Evolutionary conservation across 2,888 invertebrate genomes (phyloP).

Genomic region (Eupsilia transversa): DNA sequence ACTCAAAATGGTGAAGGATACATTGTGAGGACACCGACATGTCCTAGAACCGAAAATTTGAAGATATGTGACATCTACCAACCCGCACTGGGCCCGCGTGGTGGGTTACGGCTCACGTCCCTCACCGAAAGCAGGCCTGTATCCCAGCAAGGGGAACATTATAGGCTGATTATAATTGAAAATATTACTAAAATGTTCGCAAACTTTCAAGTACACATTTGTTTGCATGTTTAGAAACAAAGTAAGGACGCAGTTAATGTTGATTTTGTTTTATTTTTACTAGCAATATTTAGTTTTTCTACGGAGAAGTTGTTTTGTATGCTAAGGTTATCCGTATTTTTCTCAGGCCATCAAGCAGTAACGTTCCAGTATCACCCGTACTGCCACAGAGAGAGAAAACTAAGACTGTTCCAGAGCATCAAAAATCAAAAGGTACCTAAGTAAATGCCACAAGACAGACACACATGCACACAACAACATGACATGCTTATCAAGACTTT

Average conservation of each 20-base stretch:
- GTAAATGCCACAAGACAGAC: no score
- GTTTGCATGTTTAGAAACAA: neutral
- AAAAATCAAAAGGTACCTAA: conserved; percentile 85
- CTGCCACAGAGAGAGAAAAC: conserved; percentile 86
- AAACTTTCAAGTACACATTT: neutral
- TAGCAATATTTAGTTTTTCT: neutral
- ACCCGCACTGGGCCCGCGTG: no score
- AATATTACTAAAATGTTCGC: neutral
- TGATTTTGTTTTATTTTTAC: neutral
- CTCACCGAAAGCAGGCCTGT: no score
- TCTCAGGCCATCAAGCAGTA: conserved; percentile 74
- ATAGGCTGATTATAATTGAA: neutral
- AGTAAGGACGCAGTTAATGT: neutral
- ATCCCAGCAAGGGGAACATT: no score
- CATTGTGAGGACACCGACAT: no score
- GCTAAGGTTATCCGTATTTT: neutral
- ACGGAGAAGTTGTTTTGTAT: neutral
- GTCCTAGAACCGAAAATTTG: no score
- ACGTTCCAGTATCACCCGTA: conserved; percentile 83
- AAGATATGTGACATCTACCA: no score
- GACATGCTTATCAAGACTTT: neutral
- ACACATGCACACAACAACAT: no score
- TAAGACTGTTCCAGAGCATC: conserved; percentile 80
- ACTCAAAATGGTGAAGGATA: no score
- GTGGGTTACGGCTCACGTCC: no score